Percentiles rank a stretch among this genome's conserved stretches.
Conservation (phyloP, 2,888 invertebrate species). For the Cecidostiba fungosa region DNA sequence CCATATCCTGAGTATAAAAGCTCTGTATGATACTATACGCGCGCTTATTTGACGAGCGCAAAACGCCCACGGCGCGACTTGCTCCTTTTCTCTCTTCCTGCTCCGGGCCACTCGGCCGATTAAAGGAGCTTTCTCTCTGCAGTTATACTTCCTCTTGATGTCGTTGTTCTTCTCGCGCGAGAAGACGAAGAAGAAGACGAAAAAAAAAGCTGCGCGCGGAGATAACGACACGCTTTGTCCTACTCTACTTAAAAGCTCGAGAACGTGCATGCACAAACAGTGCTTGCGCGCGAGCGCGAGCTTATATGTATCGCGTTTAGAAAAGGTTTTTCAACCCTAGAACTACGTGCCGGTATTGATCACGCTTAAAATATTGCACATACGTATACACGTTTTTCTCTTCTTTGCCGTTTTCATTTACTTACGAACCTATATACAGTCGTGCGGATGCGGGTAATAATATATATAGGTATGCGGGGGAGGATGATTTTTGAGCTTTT, state of each 20-base stretch:
- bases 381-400: background rate
- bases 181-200: background rate
- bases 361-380: slow-evolving; percentile 54
- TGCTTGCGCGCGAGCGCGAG: background rate
- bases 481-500: slow-evolving; percentile 9
- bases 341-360: slow-evolving; percentile 48
- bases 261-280: slow-evolving; percentile 16
- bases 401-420: background rate
- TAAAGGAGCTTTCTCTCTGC: slow-evolving; percentile 14
- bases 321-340: slow-evolving; percentile 48
- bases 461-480: background rate
- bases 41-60: background rate
- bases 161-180: background rate
- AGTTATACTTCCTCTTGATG: slow-evolving; percentile 11
- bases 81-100: background rate
- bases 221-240: slow-evolving; percentile 48
- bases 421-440: background rate
- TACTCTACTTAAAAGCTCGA: slow-evolving; percentile 55
- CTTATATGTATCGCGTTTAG: slow-evolving; percentile 28
- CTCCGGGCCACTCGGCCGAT: slow-evolving; percentile 40
- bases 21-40: background rate
- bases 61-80: slow-evolving; percentile 27
- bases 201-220: slow-evolving; percentile 24
- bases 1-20: background rate
- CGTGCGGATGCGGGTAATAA: background rate